Base-by-base conservation (phyloP, 2,113 vertebrate species). In the Talpa occidentalis region DNA sequence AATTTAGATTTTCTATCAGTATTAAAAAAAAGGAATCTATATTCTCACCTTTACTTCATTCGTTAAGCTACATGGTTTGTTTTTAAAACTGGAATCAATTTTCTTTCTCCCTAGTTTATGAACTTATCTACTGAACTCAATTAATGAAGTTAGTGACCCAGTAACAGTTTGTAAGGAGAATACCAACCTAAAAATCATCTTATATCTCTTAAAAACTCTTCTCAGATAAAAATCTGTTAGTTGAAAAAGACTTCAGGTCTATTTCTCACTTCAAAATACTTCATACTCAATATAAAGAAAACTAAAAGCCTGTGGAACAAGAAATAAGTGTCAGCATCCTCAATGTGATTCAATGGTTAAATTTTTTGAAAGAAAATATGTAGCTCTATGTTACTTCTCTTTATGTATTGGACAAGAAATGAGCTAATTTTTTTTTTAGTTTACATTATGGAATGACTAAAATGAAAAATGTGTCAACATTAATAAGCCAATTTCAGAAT, bases 1-100 rank as follows among this genome's bases (percentile, higher is more conserved):
- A 80, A 90, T 91, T 94, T 93, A 85, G 67, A 93, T 83, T 66
- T 22, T 35, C 35, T 85, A 24, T 73, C 56, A 72, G 26, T 12
- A 70, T 80, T 80, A 60, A 52, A 66, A 87, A 88, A 64, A 69
- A n/a, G 37, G 47, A 73, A 52, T 44, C 70, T 80, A 78, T 91
- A 11, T 44, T 88, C 37, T 94, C 60, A 59, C 44, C 15, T 91
- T 81, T 44, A 79, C 80, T 83, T 94, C 17, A 32, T 72, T 76
- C 37, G 90, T 77, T 83, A 56, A 89, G 59, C 52, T 80, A 86
- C 17, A 3, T 30, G 35, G 17, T 5, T 37, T 84, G 16, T 67
- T 85, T 79, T 82, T 72, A 32, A 88, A 64, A 40, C 8, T 89
- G 30, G 12, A 91, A 26, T 40, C 37, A 72, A 17, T 92, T 60